phyloP scores from a whole-genome alignment of 1,140 invertebrate genomes.

The Drosophila miranda region DNA sequence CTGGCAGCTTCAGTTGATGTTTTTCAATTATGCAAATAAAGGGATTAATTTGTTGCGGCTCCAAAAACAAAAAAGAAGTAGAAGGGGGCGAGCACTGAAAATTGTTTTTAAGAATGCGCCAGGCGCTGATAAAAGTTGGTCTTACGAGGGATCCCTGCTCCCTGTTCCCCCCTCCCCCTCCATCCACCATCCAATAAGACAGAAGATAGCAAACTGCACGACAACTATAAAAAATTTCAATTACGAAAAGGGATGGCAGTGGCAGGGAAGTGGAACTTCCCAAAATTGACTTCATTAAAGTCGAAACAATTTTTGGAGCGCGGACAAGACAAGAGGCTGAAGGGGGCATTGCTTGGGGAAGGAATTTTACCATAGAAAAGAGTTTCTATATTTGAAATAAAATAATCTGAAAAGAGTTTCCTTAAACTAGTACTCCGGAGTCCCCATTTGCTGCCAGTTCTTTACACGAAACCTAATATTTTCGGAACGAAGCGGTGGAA shows the following conservation, averaged over 20 bases:
- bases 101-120: constrained; percentile 75
- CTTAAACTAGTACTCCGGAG: no score
- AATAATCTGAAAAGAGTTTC: no score
- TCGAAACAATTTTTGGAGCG: constrained; percentile 60
- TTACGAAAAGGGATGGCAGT: constrained; percentile 48
- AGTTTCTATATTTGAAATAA: no score
- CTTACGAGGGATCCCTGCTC: constrained; percentile 5
- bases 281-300: constrained; percentile 78
- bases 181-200: background rate
- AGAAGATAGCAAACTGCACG: constrained; percentile 48
- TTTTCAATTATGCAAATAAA: constrained; percentile 81
- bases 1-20: constrained; percentile 66
- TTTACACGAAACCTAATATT: no score
- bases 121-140: constrained; percentile 66
- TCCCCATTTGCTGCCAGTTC: no score
- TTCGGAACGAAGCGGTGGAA: no score
- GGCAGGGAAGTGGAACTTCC: constrained; percentile 13
- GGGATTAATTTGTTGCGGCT: constrained; percentile 76
- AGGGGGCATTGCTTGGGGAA: no score
- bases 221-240: constrained; percentile 80
- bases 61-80: background rate
- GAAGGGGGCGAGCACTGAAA: constrained; percentile 33
- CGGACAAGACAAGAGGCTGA: constrained; percentile 3
- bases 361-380: no score
- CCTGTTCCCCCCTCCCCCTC: background rate